Base-by-base conservation (phyloP, 1,140 invertebrate species). In the Zaprionus kolodkinae region DNA sequence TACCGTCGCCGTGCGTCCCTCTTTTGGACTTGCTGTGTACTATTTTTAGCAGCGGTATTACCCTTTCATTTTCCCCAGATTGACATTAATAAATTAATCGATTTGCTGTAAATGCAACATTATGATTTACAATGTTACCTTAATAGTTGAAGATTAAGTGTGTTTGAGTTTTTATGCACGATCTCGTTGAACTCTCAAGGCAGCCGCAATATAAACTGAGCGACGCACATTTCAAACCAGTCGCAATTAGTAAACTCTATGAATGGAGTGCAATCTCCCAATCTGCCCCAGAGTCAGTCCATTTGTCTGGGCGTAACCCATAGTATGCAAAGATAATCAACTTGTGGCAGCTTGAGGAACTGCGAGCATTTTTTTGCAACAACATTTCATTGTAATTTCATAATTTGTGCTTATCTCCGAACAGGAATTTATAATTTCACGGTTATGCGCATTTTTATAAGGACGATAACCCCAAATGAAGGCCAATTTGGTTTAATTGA, bases 21-120 rank as follows among this genome's bases (percentile, higher is more conserved):
- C 54, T 50, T 57, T 65, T 43, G 21, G 48, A 55, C 27, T 55
- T 12, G 33, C 50, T 64, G 70, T 27, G 38, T 38, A 56, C 67
- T 89, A 84, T 87, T 81, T 81, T 84, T 89, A 85, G 72, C 45
- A 30, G 56, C 50, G 43, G 27, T 40, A 70, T 64, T 78, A 75
- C 70, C 67, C 80, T 81, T 68, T 75, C 56, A 79, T 69, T 75
- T 69, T 69, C 36, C 36, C 56, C 25, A 63, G 66, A 68, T 43
- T 70, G 45, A 40, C 52, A 38, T 54, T 71, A 66, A 65, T 56
- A 64, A 35, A 35, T 62, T 17, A 27, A 66, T 66, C 40, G 27
- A 66, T 66, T 64, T 45, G 3, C 0, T 6, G 13, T 35, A 9
- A 35, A 35, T 35, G 33, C 33, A 35, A 9, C 27, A 5, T 0